phyloP scores from a whole-genome alignment of 2,888 invertebrate genomes.

The Pteria penguin region DNA sequence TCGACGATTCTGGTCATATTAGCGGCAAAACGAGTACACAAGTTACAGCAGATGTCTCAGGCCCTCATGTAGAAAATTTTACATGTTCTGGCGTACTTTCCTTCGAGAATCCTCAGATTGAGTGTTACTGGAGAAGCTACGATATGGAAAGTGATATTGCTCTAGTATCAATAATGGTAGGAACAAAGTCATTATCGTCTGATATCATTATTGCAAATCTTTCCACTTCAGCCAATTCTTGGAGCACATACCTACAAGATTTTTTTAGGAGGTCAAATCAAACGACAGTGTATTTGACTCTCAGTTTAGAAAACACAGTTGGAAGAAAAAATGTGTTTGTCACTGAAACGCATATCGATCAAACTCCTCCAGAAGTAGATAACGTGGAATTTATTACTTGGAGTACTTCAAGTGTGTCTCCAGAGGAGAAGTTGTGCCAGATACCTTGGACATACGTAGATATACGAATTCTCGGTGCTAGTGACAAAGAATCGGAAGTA shows the following conservation, averaged over 20 bases:
- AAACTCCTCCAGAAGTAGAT: constrained; percentile 39
- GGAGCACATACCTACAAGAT: constrained; percentile 23
- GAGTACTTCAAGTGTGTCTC: background rate
- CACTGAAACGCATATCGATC: constrained; percentile 43
- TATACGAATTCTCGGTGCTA: constrained; percentile 21
- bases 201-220: constrained; percentile 41
- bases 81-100: constrained; percentile 50
- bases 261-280: background rate
- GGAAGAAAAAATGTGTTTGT: too few relatives aligned
- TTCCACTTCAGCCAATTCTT: too few relatives aligned
- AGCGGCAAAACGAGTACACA: constrained; percentile 43
- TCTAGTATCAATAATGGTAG: constrained; percentile 44
- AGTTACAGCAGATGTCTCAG: constrained; percentile 51
- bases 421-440: constrained; percentile 49
- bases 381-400: constrained; percentile 49
- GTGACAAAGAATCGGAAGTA: constrained; percentile 52
- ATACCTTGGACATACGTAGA: constrained; percentile 52
- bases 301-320: too few relatives aligned
- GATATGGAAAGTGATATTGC: constrained; percentile 57
- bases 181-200: constrained; percentile 23
- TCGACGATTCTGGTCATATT: constrained; percentile 52
- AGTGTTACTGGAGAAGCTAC: constrained; percentile 49
- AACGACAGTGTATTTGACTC: constrained; percentile 32
- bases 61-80: constrained; percentile 45
- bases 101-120: constrained; percentile 34